Base-by-base conservation (phyloP, 2,113 vertebrate species). In the Recurvirostra avosetta region DNA sequence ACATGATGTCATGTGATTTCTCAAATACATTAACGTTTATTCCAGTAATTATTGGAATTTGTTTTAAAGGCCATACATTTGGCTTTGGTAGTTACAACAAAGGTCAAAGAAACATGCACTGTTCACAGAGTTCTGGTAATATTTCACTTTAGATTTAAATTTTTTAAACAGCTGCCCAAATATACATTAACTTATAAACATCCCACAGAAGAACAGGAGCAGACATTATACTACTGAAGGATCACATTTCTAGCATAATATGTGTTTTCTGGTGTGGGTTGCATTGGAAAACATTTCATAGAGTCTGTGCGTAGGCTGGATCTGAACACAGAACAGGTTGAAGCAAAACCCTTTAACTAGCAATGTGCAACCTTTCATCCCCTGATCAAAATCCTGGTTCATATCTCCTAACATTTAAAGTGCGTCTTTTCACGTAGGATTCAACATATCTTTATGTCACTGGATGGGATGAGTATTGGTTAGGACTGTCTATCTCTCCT, bases 331-430 rank as follows among this genome's bases (percentile, higher is more conserved):
- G 34, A 80, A 55, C 4, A 49, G 14, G 22, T 27, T 27, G 16
- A 86, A 55, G 38, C 11, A 67, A 86, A 74, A 29, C 25, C 38
- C n/a, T 72, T 40, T 66, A 40, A 53, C 34, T 61, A 66, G 16
- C 5, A 59, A 61, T 0, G 0, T 56, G 45, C 6, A 61, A 26
- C 11, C 12, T 78, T 75, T 77, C 22, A 81, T 81, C 3, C 15
- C 29, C 22, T 16, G 12, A 65, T 21, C 18, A 91, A 68, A 77
- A 34, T 49, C 41, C 27, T 58, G 4, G 6, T 56, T 75, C 34
- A 6, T 32, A 72, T 30, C 22, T 58, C 52, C 25, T 67, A 71
- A 20, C 1, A 1, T 52, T 75, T 56, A 43, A 72, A 34, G 6
- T 29, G 7, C 5, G 13, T 40, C 13, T 73, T 79, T 92, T 40